Percentiles rank a stretch among this genome's conserved stretches.
phyloP scores from a whole-genome alignment of 2,113 vertebrate species.

The Coptodon rendalli region DNA sequence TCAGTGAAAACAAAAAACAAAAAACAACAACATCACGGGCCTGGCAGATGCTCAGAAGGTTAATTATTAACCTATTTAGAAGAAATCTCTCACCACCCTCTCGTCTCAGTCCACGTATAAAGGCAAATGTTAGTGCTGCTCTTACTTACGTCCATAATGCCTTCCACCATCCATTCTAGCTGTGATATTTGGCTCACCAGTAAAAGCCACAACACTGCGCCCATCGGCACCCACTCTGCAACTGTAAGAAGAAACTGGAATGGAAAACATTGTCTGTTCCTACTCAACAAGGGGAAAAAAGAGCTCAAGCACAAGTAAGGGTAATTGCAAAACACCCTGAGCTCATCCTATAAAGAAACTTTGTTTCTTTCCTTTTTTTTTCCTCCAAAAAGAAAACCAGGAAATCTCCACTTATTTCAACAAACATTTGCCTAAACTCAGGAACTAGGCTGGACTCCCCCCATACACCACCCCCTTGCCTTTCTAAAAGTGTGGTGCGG shows the following conservation, averaged over 20 bases:
- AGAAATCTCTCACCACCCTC: slow-evolving; percentile 31
- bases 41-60: slow-evolving; percentile 32
- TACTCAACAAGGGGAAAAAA: slow-evolving; percentile 33
- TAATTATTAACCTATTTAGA: slow-evolving; percentile 48
- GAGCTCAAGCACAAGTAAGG: slow-evolving; percentile 18
- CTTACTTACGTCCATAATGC: slow-evolving; percentile 80
- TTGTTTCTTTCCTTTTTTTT: slow-evolving; percentile 27
- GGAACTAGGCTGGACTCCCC: slow-evolving; percentile 64
- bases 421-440: slow-evolving; percentile 83
- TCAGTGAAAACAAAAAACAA: not conserved
- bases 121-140: slow-evolving; percentile 59
- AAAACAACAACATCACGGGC: not conserved
- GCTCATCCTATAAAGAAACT: slow-evolving; percentile 59
- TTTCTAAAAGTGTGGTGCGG: not conserved
- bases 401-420: slow-evolving; percentile 91
- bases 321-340: slow-evolving; percentile 54
- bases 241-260: slow-evolving; percentile 43
- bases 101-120: slow-evolving; percentile 22
- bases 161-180: slow-evolving; percentile 66
- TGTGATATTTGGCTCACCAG: slow-evolving; percentile 58
- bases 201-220: slow-evolving; percentile 28
- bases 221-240: slow-evolving; percentile 35
- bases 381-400: slow-evolving; percentile 62
- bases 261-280: slow-evolving; percentile 56
- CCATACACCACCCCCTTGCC: not conserved